These are phyloP conservation scores for Ptychadena robeensis DNA, from an alignment of 2,797 vertebrate species.

Conservation along the genomic window DNA sequence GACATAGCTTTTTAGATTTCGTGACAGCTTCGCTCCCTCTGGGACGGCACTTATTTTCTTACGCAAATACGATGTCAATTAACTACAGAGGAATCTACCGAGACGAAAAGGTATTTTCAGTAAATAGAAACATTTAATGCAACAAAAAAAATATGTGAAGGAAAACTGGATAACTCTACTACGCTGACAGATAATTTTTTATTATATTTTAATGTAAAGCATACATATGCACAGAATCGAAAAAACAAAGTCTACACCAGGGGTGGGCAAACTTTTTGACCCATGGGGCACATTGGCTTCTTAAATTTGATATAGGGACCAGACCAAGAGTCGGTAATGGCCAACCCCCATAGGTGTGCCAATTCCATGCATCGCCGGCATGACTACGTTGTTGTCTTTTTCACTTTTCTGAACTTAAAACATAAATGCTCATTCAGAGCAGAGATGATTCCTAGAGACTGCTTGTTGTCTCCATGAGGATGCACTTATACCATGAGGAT, in stretches of 20 bases:
- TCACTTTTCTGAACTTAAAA: no score
- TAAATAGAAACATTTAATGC: slow-evolving; percentile 15
- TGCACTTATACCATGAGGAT: no score
- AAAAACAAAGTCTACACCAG: neutral
- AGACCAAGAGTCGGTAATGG: no score
- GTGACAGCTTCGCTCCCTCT: slow-evolving; percentile 64
- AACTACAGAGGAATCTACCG: slow-evolving; percentile 61
- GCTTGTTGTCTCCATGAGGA: no score
- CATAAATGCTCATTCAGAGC: no score
- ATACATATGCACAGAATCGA: slow-evolving; percentile 10
- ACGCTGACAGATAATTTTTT: slow-evolving; percentile 40
- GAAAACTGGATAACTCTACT: slow-evolving; percentile 59
- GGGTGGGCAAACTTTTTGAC: no score
- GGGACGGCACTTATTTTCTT: slow-evolving; percentile 65
- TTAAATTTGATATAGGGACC: no score
- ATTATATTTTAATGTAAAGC: slow-evolving; percentile 43
- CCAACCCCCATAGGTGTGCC: no score
- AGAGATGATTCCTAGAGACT: no score
- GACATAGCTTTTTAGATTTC: slow-evolving; percentile 57
- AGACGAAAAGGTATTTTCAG: neutral
- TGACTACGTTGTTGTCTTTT: no score
- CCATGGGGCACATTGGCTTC: no score
- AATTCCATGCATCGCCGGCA: no score
- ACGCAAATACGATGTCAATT: slow-evolving; percentile 67
- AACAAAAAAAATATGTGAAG: slow-evolving; percentile 13